phyloP scores from a whole-genome alignment of 2,888 invertebrate genomes.

The Lutraria lutraria region DNA sequence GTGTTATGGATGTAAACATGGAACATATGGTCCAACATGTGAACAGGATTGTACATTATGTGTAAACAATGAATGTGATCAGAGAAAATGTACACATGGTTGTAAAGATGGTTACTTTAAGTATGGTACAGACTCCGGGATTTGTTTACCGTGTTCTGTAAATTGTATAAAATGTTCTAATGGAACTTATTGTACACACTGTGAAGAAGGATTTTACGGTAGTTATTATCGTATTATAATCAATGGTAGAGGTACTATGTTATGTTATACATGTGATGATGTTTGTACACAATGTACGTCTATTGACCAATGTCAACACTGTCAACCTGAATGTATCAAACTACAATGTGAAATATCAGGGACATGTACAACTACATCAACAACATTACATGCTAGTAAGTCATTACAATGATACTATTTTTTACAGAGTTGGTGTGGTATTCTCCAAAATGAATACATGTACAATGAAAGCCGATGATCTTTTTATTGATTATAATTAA shows the following conservation, averaged over 20 bases:
- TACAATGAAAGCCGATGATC: too few species aligned
- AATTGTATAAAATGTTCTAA: conserved; percentile 2
- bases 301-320: not conserved
- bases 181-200: not conserved
- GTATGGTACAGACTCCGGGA: not conserved
- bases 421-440: too few species aligned
- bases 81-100: conserved; percentile 6
- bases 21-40: conserved; percentile 1
- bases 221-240: not conserved
- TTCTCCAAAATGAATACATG: too few species aligned
- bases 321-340: not conserved
- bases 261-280: not conserved
- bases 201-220: conserved; percentile 12
- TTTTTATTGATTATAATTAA: too few species aligned
- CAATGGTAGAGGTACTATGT: not conserved
- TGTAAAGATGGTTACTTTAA: conserved; percentile 15
- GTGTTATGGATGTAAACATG: not conserved
- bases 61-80: not conserved
- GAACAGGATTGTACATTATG: conserved; percentile 1
- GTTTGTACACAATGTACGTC: conserved; percentile 1
- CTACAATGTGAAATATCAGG: not conserved
- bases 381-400: not conserved
- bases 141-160: not conserved
- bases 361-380: not conserved
- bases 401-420: too few species aligned